Conservation (phyloP, 2,797 vertebrate genomes). For the Halcyon leucocephala region DNA sequence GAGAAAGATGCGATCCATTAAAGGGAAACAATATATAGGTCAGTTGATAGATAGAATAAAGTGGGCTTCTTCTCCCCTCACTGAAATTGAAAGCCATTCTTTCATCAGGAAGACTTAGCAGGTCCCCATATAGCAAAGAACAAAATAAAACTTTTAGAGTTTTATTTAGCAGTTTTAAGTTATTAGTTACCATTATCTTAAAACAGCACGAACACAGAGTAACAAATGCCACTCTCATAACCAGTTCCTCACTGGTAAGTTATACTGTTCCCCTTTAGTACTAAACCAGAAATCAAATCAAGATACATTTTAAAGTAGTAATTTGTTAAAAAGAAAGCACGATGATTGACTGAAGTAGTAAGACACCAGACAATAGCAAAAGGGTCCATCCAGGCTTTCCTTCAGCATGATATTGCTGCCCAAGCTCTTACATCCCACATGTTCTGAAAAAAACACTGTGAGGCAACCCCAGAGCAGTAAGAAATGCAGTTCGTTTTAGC, state of each 20-base stretch:
- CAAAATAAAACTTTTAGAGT: not conserved
- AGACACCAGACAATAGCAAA: constrained; percentile 81
- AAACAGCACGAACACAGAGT: constrained; percentile 20
- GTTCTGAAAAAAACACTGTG: not conserved
- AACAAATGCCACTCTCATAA: constrained; percentile 30
- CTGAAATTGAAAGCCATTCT: constrained; percentile 46
- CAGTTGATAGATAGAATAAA: not conserved
- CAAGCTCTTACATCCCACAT: constrained; percentile 42
- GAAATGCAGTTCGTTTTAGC: constrained; percentile 8
- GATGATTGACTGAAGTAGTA: constrained; percentile 79
- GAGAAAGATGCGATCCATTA: constrained; percentile 73
- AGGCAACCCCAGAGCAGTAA: not conserved
- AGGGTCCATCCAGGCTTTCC: constrained; percentile 86
- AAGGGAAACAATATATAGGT: constrained; percentile 84
- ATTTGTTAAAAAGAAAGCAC: constrained; percentile 79
- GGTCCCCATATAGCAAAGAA: constrained; percentile 47
- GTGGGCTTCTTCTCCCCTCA: constrained; percentile 18
- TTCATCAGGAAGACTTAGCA: constrained; percentile 61
- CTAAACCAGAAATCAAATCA: constrained; percentile 78
- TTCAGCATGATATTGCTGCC: constrained; percentile 71
- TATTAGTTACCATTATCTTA: constrained; percentile 40
- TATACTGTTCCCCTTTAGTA: constrained; percentile 86
- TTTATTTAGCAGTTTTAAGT: constrained; percentile 52
- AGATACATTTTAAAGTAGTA: constrained; percentile 78
- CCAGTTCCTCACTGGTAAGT: constrained; percentile 51